phyloP scores from a whole-genome alignment of 2,888 invertebrate genomes.

The Drosophila villosipedis region DNA sequence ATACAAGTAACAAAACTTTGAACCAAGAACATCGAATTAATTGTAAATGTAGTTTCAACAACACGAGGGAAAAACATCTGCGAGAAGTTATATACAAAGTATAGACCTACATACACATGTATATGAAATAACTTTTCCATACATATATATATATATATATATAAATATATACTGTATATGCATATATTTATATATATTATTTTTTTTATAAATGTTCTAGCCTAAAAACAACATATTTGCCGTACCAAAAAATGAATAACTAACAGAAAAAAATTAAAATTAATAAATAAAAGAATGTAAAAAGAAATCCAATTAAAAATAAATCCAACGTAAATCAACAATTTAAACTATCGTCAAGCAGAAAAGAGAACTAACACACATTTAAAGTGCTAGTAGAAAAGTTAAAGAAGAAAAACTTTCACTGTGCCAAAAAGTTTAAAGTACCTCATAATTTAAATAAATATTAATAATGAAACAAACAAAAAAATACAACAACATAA shows the following conservation, averaged over 20 bases:
- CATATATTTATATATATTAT: conserved; percentile 30
- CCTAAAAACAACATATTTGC: conserved; percentile 59
- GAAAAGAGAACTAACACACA: conserved; percentile 35
- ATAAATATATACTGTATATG: conserved; percentile 32
- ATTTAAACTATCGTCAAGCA: conserved; percentile 41
- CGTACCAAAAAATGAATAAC: conserved; percentile 71
- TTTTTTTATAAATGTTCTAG: conserved; percentile 55
- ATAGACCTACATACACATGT: conserved; percentile 34
- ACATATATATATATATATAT: conserved; percentile 29
- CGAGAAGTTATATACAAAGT: conserved; percentile 43
- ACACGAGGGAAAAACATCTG: conserved; percentile 49
- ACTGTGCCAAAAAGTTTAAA: conserved; percentile 91
- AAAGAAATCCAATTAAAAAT: conserved; percentile 32
- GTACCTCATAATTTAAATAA: conserved; percentile 89
- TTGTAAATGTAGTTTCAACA: conserved; percentile 78
- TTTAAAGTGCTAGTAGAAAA: conserved; percentile 85
- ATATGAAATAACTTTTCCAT: conserved; percentile 36
- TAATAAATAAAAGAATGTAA: conserved; percentile 30
- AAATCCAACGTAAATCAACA: conserved; percentile 27
- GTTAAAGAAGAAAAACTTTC: conserved; percentile 87
- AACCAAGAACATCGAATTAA: conserved; percentile 84
- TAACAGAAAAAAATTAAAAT: conserved; percentile 38
- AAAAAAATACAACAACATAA: conserved; percentile 45
- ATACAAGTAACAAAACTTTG: conserved; percentile 64
- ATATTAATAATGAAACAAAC: conserved; percentile 58